Conservation (phyloP, 2,888 invertebrate genomes). For the Monochamus alternatus region DNA sequence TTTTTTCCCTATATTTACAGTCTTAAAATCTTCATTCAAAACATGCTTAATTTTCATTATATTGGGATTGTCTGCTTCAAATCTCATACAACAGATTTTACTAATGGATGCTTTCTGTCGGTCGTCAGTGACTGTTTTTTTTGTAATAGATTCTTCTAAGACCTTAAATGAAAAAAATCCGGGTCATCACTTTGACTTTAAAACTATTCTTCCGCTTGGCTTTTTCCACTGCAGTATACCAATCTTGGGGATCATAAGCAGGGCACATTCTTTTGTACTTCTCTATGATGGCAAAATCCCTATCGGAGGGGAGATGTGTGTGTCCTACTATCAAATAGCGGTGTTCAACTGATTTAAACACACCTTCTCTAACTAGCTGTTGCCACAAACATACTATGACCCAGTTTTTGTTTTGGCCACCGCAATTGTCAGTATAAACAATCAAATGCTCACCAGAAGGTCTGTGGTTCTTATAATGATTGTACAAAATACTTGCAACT, state of each 20-base stretch:
- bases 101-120: not conserved
- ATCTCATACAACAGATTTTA: not conserved
- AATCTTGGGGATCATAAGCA: conserved; percentile 23
- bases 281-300: conserved; percentile 37
- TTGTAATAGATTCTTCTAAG: not conserved
- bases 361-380: conserved; percentile 40
- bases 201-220: conserved; percentile 23
- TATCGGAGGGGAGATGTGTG: conserved; percentile 42
- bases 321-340: conserved; percentile 46
- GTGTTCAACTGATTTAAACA: conserved; percentile 44
- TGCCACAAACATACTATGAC: conserved; percentile 43
- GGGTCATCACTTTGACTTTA: conserved; percentile 6
- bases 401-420: conserved; percentile 50
- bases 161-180: conserved; percentile 22
- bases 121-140: not conserved
- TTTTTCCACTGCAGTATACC: conserved; percentile 23
- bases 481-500: conserved; percentile 44
- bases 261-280: conserved; percentile 32
- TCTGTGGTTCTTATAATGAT: conserved; percentile 42
- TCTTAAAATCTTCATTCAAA: conserved; percentile 4
- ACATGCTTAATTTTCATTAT: conserved; percentile 1
- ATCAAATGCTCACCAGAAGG: conserved; percentile 33
- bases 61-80: not conserved
- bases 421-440: conserved; percentile 47
- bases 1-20: conserved; percentile 3